Evolutionary conservation across 2,113 vertebrate species (phyloP).

Genomic region (Xiphophorus maculatus): DNA sequence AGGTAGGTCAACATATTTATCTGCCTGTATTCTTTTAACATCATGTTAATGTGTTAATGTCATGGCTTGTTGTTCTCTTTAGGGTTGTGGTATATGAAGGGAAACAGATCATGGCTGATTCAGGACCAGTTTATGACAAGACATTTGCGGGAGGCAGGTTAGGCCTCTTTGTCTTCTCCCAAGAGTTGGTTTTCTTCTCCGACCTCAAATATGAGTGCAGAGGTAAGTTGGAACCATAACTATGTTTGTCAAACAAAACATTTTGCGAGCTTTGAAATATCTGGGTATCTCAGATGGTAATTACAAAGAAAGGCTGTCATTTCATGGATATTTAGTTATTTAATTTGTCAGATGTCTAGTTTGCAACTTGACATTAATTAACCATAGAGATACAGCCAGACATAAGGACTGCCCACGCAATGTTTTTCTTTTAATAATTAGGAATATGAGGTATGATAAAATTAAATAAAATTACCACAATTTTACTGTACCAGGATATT

Average conservation of each 20-base stretch:
- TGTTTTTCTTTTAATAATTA: background rate
- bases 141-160: constrained; percentile 93
- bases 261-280: background rate
- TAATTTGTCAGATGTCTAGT: background rate
- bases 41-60: background rate
- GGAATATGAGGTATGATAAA: too few relatives aligned
- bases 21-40: background rate
- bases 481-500: too few relatives aligned
- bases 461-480: too few relatives aligned
- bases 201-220: constrained; percentile 98
- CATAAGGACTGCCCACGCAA: background rate
- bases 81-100: constrained; percentile 97
- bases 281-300: background rate
- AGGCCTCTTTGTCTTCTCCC: constrained; percentile 98
- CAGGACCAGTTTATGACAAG: constrained; percentile 92
- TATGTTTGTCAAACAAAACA: background rate
- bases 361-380: background rate
- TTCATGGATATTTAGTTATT: background rate
- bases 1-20: constrained; percentile 77
- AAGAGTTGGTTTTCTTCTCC: constrained; percentile 98
- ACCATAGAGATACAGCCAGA: background rate
- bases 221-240: constrained; percentile 82
- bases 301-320: background rate
- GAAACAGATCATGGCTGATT: constrained; percentile 98
- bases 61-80: constrained; percentile 24